A percentile compares a stretch with the other conserved stretches of the same genome.
phyloP scores from a whole-genome alignment of 2,113 vertebrate species.

The Aplodontia rufa region DNA sequence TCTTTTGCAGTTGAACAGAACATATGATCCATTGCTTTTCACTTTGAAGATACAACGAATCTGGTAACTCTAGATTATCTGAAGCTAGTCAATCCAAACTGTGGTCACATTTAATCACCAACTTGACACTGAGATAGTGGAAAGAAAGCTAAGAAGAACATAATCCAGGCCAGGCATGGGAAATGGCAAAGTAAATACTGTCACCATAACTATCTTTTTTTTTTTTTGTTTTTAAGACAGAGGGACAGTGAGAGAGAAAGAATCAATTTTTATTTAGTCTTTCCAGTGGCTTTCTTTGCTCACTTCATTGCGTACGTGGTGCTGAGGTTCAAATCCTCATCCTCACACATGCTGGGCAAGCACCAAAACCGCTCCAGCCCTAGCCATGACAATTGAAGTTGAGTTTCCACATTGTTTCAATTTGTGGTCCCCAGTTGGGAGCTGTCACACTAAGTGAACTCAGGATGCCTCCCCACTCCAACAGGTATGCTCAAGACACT shows the following conservation, averaged over 20 bases:
- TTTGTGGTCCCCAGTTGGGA: background rate
- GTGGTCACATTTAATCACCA: background rate
- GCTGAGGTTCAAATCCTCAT: too few species aligned
- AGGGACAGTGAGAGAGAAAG: too few species aligned
- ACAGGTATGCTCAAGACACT: background rate
- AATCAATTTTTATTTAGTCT: too few species aligned
- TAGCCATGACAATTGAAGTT: too few species aligned
- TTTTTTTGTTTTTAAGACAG: too few species aligned
- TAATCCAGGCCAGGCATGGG: background rate
- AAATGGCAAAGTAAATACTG: background rate
- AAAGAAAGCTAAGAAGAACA: background rate
- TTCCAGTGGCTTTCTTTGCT: too few species aligned
- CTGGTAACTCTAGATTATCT: background rate
- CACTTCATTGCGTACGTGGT: too few species aligned
- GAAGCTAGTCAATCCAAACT: background rate
- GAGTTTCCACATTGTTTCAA: background rate
- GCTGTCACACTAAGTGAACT: background rate
- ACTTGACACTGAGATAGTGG: background rate
- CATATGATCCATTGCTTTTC: background rate
- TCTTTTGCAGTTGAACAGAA: background rate
- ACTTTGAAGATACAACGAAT: background rate
- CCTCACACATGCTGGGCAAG: too few species aligned
- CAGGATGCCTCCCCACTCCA: too few species aligned
- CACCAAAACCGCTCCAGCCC: too few species aligned
- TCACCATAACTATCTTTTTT: rapidly evolving